Evolutionary conservation across 1,140 invertebrate species (phyloP).

Genomic region (Aphidius ervi): DNA sequence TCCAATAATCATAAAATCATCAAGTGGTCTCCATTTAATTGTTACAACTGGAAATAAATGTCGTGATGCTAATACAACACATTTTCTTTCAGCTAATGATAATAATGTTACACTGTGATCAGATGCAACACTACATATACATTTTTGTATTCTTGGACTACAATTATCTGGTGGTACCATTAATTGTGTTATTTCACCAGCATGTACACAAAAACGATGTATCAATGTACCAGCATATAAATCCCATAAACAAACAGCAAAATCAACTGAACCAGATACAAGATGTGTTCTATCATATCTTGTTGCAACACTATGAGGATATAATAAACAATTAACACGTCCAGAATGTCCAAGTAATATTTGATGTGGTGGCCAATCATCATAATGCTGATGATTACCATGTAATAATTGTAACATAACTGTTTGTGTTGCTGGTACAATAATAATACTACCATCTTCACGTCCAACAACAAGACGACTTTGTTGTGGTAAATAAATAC

Average conservation of each 20-base stretch:
- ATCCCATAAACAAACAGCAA: conserved; percentile 97
- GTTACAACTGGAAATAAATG: conserved; percentile 94
- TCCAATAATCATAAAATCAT: conserved; percentile 98
- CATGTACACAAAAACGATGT: conserved; percentile 96
- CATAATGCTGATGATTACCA: conserved; percentile 82
- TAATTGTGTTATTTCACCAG: conserved; percentile 85
- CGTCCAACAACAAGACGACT: conserved; percentile 90
- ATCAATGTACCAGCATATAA: conserved; percentile 83
- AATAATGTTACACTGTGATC: conserved; percentile 96
- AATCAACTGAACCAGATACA: conserved; percentile 95
- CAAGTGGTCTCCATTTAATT: conserved; percentile 95
- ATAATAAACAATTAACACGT: conserved; percentile 90
- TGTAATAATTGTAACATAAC: conserved; percentile 91
- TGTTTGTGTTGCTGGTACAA: conserved; percentile 92
- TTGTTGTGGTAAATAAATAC: conserved; percentile 89
- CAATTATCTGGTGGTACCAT: conserved; percentile 89
- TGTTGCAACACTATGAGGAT: conserved; percentile 88
- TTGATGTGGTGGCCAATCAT: conserved; percentile 88
- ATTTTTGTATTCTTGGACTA: conserved; percentile 86
- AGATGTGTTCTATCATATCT: conserved; percentile 90
- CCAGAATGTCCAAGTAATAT: conserved; percentile 87
- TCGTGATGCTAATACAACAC: conserved; percentile 89
- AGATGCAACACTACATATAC: conserved; percentile 93
- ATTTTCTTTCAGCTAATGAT: conserved; percentile 90
- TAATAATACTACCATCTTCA: conserved; percentile 95